Percentiles rank a stretch among this genome's conserved stretches.
Conservation (phyloP, 2,888 invertebrate genomes). For the Epirrita christyi region DNA sequence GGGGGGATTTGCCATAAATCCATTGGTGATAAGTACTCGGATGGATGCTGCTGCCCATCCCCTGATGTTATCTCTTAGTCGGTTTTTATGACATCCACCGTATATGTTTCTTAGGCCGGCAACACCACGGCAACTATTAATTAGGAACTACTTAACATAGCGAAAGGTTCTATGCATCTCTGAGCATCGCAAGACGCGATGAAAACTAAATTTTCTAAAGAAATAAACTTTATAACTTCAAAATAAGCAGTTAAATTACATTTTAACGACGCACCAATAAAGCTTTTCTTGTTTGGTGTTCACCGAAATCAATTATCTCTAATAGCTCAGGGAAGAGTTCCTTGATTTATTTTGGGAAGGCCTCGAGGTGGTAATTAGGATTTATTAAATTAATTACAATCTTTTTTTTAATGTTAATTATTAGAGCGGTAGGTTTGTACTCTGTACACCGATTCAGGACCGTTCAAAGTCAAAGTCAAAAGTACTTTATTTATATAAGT, state of each 20-base stretch:
- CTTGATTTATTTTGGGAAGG: conserved; percentile 65
- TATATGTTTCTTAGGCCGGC: no score
- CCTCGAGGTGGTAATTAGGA: conserved; percentile 60
- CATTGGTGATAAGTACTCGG: no score
- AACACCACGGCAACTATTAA: no score
- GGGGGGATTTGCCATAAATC: no score
- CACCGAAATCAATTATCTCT: conserved; percentile 74
- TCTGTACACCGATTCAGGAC: conserved; percentile 14
- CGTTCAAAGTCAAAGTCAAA: background rate
- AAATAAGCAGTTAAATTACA: conserved; percentile 44
- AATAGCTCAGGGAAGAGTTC: conserved; percentile 62
- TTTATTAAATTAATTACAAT: conserved; percentile 69
- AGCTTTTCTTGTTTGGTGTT: conserved; percentile 50
- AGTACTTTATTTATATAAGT: no score
- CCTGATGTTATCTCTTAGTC: no score
- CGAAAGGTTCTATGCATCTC: no score
- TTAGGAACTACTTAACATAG: no score
- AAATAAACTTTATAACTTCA: conserved; percentile 1
- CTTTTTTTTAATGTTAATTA: conserved; percentile 48
- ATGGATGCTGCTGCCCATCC: no score
- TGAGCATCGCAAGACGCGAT: no score
- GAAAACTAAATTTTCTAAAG: no score
- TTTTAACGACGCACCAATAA: conserved; percentile 56
- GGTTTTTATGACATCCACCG: no score
- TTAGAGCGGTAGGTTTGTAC: conserved; percentile 29